Conservation (phyloP, 1,140 invertebrate species). For the Drosophila takahashii region DNA sequence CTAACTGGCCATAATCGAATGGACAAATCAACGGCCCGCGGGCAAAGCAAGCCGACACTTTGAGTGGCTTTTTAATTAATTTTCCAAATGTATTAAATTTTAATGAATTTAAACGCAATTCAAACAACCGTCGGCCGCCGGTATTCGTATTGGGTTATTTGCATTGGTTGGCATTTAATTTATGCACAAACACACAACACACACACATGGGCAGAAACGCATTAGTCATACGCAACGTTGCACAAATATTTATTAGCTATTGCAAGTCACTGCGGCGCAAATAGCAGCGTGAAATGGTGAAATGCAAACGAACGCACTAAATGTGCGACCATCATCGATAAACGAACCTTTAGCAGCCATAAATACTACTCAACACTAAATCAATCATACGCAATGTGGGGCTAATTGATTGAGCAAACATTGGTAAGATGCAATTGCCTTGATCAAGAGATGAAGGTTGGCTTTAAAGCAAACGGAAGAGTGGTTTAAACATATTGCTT, state of each 20-base stretch:
- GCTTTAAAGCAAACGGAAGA: conserved; percentile 5
- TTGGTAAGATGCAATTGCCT: conserved; percentile 4
- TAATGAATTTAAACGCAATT: conserved; percentile 68
- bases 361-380: conserved; percentile 47
- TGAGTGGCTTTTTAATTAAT: conserved; percentile 74
- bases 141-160: conserved; percentile 22
- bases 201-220: no score
- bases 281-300: conserved; percentile 1
- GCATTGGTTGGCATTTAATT: conserved; percentile 57
- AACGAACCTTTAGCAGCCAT: conserved; percentile 43
- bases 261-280: conserved; percentile 26
- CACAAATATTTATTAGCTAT: conserved; percentile 75
- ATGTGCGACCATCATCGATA: conserved; percentile 39
- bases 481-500: background rate
- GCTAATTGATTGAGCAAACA: conserved; percentile 59
- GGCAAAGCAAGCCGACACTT: conserved; percentile 23
- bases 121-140: conserved; percentile 44
- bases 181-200: conserved; percentile 51
- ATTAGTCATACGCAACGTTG: conserved; percentile 72
- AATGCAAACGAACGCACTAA: conserved; percentile 16
- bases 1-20: conserved; percentile 71
- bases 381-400: conserved; percentile 73
- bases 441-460: conserved; percentile 5
- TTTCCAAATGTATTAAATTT: conserved; percentile 54
- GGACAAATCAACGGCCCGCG: conserved; percentile 34